These are phyloP conservation scores for Macaria liturata DNA, from an alignment of 2,888 invertebrate species.

Conservation along the genomic window DNA sequence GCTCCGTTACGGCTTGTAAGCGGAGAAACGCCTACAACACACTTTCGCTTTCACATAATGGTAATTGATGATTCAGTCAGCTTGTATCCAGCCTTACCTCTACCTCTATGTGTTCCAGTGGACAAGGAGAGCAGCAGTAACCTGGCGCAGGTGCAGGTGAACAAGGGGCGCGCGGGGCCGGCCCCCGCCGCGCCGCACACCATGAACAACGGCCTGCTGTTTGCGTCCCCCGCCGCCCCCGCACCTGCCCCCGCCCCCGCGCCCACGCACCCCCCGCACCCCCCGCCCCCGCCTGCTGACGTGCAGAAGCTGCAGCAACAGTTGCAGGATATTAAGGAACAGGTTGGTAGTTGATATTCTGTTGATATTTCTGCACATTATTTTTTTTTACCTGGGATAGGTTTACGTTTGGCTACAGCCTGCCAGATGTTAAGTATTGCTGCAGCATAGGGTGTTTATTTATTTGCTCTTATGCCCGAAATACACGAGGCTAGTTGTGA, in stretches of 20 bases:
- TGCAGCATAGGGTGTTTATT: too few species aligned
- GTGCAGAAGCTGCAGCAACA: slow-evolving; percentile 90
- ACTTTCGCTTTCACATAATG: too few species aligned
- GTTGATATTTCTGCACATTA: too few species aligned
- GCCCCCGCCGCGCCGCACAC: slow-evolving; percentile 72
- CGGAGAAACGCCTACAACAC: too few species aligned
- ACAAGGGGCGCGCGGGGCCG: slow-evolving; percentile 76
- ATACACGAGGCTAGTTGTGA: too few species aligned
- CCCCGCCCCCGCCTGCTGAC: slow-evolving; percentile 77
- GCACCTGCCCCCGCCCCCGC: slow-evolving; percentile 37
- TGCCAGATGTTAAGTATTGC: too few species aligned
- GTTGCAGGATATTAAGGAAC: slow-evolving; percentile 98
- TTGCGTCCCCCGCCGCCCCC: slow-evolving; percentile 37
- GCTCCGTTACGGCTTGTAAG: too few species aligned
- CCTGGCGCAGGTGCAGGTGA: slow-evolving; percentile 72
- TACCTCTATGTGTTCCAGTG: slow-evolving; percentile 40
- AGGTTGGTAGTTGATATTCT: slow-evolving; percentile 79
- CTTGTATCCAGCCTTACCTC: too few species aligned
- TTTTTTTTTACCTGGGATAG: too few species aligned
- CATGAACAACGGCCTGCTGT: slow-evolving; percentile 73
- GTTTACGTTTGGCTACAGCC: too few species aligned
- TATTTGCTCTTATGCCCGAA: too few species aligned
- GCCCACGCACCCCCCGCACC: slow-evolving; percentile 35
- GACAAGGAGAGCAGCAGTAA: slow-evolving; percentile 68
- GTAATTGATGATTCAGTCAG: too few species aligned